These are phyloP conservation scores for Steinernema khuongi DNA, from an alignment of 1,140 invertebrate genomes.

Conservation along the genomic window DNA sequence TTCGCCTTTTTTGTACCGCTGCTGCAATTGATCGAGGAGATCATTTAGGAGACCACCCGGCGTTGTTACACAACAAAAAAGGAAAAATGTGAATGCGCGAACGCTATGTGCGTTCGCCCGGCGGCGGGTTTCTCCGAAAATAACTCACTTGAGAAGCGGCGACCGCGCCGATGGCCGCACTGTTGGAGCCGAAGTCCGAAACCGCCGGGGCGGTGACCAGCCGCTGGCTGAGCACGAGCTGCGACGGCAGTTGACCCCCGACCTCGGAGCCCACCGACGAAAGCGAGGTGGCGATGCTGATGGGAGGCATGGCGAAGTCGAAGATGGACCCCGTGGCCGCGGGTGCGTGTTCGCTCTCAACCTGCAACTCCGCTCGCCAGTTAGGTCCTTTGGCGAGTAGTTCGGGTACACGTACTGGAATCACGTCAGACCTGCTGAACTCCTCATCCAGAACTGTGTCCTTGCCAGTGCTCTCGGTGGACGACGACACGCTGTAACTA, in stretches of 20 bases:
- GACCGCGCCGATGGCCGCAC: conserved; percentile 5
- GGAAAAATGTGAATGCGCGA: not conserved
- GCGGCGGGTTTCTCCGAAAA: conserved; percentile 16
- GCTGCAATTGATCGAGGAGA: conserved; percentile 27
- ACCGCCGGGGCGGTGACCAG: not conserved
- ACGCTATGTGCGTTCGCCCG: not conserved
- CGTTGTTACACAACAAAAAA: not conserved
- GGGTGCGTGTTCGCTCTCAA: no score
- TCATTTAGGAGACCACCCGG: not conserved
- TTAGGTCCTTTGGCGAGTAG: not conserved
- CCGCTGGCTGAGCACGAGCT: not conserved
- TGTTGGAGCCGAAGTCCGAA: conserved; percentile 8
- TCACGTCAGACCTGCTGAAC: not conserved
- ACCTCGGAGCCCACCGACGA: not conserved
- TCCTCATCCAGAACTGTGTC: not conserved
- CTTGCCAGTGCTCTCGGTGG: not conserved
- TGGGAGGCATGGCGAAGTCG: not conserved
- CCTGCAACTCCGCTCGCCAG: not conserved
- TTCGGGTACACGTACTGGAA: not conserved
- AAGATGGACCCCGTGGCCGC: not conserved
- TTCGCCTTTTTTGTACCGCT: conserved; percentile 71
- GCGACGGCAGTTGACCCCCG: not conserved
- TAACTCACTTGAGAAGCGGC: conserved; percentile 12
- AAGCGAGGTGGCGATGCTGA: not conserved
- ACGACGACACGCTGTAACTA: not conserved